Conservation (phyloP, 2,888 invertebrate species). For the Pristionchus fissidentatus region DNA sequence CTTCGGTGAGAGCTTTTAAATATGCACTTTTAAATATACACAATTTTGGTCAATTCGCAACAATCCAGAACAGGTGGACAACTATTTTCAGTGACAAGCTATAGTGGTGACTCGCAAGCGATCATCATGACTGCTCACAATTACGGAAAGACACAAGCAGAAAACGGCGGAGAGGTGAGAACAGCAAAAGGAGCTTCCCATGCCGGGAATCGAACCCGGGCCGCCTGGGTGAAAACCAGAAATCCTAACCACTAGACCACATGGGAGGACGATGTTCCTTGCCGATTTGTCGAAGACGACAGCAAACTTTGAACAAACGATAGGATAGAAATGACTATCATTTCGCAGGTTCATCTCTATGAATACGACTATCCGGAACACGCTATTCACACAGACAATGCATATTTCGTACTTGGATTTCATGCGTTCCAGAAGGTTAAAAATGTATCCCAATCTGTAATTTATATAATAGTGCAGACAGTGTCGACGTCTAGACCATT, state of each 20-base stretch:
- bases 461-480: too few species aligned
- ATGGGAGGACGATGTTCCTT: slow-evolving; percentile 53
- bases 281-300: not conserved
- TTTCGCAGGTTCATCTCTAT: slow-evolving; percentile 28
- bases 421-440: slow-evolving; percentile 1
- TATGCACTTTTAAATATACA: not conserved
- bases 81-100: not conserved
- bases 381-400: slow-evolving; percentile 7
- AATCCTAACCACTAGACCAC: slow-evolving; percentile 72
- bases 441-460: too few species aligned
- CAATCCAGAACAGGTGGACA: too few species aligned
- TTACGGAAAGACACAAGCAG: not conserved
- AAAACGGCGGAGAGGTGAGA: slow-evolving; percentile 32
- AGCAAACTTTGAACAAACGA: too few species aligned
- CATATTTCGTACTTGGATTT: slow-evolving; percentile 21
- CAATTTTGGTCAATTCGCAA: too few species aligned
- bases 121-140: not conserved
- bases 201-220: slow-evolving; percentile 73
- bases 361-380: slow-evolving; percentile 13
- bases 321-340: not conserved
- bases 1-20: not conserved
- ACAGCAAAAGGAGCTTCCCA: slow-evolving; percentile 58
- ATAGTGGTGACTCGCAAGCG: not conserved
- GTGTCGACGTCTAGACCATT: too few species aligned
- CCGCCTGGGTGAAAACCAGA: slow-evolving; percentile 73